Conservation (phyloP, 1,140 invertebrate genomes). For the Leucophenga varia region DNA sequence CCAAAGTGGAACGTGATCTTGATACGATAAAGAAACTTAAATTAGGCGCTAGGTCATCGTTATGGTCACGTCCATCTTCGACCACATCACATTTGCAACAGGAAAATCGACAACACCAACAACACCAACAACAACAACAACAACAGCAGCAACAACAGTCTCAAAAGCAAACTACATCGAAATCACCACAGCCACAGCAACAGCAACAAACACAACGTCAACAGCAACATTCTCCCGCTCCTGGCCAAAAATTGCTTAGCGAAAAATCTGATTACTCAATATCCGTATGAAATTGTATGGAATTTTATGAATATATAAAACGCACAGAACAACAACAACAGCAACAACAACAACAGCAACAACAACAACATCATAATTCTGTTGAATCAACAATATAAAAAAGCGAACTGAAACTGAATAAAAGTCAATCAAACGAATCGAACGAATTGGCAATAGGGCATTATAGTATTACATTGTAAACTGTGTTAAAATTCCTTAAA, state of each 20-base stretch:
- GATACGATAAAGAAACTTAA: slow-evolving; percentile 76
- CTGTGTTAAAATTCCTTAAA: too few species aligned
- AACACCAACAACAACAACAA: slow-evolving; percentile 34
- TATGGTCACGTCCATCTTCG: slow-evolving; percentile 67
- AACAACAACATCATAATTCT: too few species aligned
- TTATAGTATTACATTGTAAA: too few species aligned
- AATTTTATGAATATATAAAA: too few species aligned
- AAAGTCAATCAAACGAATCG: too few species aligned
- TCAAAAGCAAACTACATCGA: slow-evolving; percentile 40
- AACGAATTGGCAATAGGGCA: too few species aligned
- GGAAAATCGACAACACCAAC: slow-evolving; percentile 41
- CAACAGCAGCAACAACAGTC: slow-evolving; percentile 35
- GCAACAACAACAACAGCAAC: too few species aligned
- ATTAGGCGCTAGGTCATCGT: slow-evolving; percentile 68
- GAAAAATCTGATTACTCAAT: slow-evolving; percentile 55
- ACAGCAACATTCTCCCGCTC: slow-evolving; percentile 48
- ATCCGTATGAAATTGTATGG: slow-evolving; percentile 55
- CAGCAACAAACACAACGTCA: slow-evolving; percentile 45
- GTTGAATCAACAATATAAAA: too few species aligned
- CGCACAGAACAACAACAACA: too few species aligned
- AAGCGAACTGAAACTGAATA: too few species aligned
- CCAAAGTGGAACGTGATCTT: slow-evolving; percentile 73
- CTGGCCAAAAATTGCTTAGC: slow-evolving; percentile 50
- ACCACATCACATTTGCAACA: slow-evolving; percentile 60
- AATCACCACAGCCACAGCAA: slow-evolving; percentile 47